Conservation (phyloP, 2,797 vertebrate species). For the Vultur gryphus region DNA sequence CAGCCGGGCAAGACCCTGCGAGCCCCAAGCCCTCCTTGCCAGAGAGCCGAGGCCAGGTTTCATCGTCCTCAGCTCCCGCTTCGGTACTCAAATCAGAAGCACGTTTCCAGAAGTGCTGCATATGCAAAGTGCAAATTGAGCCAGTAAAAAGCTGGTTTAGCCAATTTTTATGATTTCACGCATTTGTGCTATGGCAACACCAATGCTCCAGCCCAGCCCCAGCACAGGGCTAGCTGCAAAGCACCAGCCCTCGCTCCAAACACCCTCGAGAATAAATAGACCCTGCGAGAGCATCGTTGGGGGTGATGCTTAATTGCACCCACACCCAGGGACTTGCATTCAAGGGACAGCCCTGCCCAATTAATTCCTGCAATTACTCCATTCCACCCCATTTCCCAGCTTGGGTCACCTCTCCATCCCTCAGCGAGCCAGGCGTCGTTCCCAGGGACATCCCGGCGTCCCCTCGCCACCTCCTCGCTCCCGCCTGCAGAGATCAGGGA, state of each 20-base stretch:
- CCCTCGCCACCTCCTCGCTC: neutral
- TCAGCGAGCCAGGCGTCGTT: neutral
- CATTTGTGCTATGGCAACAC: neutral
- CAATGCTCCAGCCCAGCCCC: neutral
- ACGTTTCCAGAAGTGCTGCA: neutral
- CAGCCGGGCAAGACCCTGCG: fast-evolving
- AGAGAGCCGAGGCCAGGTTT: fast-evolving
- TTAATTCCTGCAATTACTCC: neutral
- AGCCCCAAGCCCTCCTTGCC: neutral
- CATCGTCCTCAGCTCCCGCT: fast-evolving
- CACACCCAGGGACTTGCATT: neutral
- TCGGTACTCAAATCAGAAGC: neutral
- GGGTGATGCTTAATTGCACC: neutral
- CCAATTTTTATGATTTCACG: neutral
- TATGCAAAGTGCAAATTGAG: fast-evolving
- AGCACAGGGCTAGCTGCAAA: neutral
- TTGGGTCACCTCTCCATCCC: neutral
- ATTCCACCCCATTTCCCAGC: neutral
- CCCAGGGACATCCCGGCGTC: neutral
- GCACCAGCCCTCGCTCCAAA: neutral
- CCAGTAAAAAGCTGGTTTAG: neutral
- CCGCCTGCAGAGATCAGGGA: neutral
- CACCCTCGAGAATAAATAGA: neutral
- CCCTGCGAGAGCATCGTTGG: fast-evolving
- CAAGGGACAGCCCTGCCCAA: neutral